Evolutionary conservation across 2,888 invertebrate species (phyloP).

Genomic region (Agonopterix arenella): DNA sequence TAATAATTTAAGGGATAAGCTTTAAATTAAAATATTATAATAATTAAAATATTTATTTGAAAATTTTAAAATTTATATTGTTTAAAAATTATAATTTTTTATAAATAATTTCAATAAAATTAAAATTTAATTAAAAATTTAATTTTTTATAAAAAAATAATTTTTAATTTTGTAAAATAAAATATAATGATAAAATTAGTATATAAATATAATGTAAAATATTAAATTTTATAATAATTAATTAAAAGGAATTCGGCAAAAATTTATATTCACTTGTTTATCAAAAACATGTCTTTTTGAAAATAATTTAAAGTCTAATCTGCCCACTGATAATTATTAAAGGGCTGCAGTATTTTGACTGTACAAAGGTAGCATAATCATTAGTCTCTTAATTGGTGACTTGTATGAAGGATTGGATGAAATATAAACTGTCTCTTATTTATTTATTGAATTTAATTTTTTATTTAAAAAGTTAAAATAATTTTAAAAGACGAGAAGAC

Average conservation of each 20-base stretch:
- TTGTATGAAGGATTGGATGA: constrained; percentile 86
- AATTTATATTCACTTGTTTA: constrained; percentile 82
- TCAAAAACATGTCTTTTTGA: constrained; percentile 85
- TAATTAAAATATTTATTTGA: constrained; percentile 35
- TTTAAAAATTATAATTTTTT: constrained; percentile 71
- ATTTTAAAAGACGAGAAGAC: constrained; percentile 85
- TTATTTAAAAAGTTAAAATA: constrained; percentile 81
- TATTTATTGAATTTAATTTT: constrained; percentile 62
- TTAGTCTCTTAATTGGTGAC: constrained; percentile 87
- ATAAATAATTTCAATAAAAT: constrained; percentile 53
- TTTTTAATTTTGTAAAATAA: constrained; percentile 58
- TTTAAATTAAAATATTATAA: constrained; percentile 76
- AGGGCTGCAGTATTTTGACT: constrained; percentile 88
- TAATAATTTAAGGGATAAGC: constrained; percentile 78
- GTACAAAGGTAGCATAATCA: constrained; percentile 88
- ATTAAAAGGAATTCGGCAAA: constrained; percentile 80
- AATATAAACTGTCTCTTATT: constrained; percentile 75
- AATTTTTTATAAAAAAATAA: constrained; percentile 58
- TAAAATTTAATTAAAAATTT: constrained; percentile 49
- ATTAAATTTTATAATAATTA: constrained; percentile 34
- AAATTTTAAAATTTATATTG: constrained; percentile 77
- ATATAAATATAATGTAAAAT: constrained; percentile 44
- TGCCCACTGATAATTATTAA: constrained; percentile 84
- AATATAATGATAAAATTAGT: constrained; percentile 79
- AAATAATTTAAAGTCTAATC: constrained; percentile 80